phyloP scores from a whole-genome alignment of 2,113 vertebrate genomes.

The Tinamus guttatus region DNA sequence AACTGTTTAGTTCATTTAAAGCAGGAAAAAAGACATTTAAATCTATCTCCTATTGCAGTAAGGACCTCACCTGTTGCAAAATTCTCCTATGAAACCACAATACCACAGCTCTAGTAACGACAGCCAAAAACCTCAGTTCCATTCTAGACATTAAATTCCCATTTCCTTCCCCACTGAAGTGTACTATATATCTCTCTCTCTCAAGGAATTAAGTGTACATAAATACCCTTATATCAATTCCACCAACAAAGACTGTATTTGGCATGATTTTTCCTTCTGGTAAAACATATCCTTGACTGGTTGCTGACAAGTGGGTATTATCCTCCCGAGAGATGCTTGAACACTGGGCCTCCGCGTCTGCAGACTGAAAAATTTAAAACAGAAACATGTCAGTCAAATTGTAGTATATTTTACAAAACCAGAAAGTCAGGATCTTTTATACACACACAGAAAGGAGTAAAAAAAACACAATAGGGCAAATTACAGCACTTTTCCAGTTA shows the following conservation, averaged over 20 bases:
- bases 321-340: constrained; percentile 52
- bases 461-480: no score
- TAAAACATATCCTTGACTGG: constrained; percentile 91
- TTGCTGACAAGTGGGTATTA: constrained; percentile 64
- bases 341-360: constrained; percentile 64
- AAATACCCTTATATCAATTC: constrained; percentile 92
- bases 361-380: constrained; percentile 69
- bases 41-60: background rate
- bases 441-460: no score
- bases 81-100: background rate
- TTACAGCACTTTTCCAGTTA: background rate
- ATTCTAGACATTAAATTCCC: background rate
- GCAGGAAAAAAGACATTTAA: background rate
- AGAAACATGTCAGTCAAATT: background rate
- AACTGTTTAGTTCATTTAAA: background rate
- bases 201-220: background rate
- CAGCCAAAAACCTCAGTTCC: background rate
- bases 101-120: background rate
- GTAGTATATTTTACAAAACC: background rate
- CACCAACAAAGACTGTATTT: constrained; percentile 95
- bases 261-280: constrained; percentile 94
- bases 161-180: background rate
- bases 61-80: background rate
- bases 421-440: background rate
- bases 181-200: accelerated